These are phyloP conservation scores for Myiotriccus ornatus DNA, from an alignment of 2,797 vertebrate genomes.

Conservation along the genomic window DNA sequence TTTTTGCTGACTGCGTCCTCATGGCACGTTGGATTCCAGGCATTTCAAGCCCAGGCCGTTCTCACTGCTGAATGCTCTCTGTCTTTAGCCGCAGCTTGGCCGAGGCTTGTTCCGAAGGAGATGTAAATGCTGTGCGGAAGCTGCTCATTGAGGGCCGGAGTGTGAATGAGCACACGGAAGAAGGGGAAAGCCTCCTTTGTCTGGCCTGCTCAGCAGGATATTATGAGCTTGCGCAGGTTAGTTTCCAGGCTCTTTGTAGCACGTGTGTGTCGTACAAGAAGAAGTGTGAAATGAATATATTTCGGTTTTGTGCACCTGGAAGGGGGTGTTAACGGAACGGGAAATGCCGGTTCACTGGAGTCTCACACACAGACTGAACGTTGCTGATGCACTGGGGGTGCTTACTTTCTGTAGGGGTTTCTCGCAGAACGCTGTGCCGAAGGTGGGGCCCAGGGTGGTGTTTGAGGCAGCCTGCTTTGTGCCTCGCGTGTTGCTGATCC, in stretches of 20 bases:
- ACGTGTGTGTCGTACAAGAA: not conserved
- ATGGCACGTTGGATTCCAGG: not conserved
- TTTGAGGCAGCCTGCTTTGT: not conserved
- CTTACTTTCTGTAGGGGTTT: not conserved
- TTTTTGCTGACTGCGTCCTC: not conserved
- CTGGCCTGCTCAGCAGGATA: constrained; percentile 84
- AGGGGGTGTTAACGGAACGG: not conserved
- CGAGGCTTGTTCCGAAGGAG: constrained; percentile 84
- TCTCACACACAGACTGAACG: rapidly evolving
- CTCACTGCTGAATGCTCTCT: not conserved
- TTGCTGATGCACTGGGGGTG: not conserved
- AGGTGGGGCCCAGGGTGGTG: not conserved
- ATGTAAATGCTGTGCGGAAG: constrained; percentile 83
- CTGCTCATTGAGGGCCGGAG: constrained; percentile 82
- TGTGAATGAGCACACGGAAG: constrained; percentile 83
- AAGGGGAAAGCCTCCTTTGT: constrained; percentile 84
- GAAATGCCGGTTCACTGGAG: not conserved
- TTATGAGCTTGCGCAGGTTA: constrained; percentile 84
- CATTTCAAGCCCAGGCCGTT: rapidly evolving
- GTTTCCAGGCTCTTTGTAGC: not conserved
- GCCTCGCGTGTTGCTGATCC: not conserved
- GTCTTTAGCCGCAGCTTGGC: constrained; percentile 81
- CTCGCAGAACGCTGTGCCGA: not conserved
- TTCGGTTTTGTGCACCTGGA: rapidly evolving
- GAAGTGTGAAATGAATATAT: not conserved